Evolutionary conservation across 2,888 invertebrate species (phyloP), one percentile per base, ranked within the genome.

Genomic region (Agrypnus murinus): DNA sequence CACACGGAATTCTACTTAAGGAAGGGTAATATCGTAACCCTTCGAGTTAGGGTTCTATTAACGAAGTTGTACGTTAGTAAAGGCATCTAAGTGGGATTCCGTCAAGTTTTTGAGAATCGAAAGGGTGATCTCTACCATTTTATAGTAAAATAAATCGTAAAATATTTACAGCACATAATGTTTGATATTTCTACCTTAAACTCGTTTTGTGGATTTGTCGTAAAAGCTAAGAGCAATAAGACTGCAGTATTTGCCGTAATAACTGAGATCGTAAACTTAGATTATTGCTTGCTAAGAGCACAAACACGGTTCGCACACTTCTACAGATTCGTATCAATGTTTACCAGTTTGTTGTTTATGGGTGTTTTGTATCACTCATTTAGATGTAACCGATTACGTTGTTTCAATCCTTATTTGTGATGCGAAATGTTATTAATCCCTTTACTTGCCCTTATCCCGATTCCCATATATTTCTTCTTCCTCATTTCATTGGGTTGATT

Each of bases 241-340:
- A 63, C 12, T 46, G 46, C 15, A 62, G 34, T 62, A 62, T 62
- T 62, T 62, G 46, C 31, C 15, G 45, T 46, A 63, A 48, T 63
- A 60, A 63, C 63, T 36, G 46, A 48, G 48, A 63, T 63, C 63
- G 48, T 63, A 63, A 63, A 63, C 36, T 50, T 50, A 60, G 36
- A 63, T 63, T 63, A 63, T 63, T 63, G 48, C 48, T 63, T 48
- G 19, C 46, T 43, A 59, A 59, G 58, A 43, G 58, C 43, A 43
- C 38, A 12, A 59, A 40, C 43, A 40, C 43, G 43, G 40, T 43
- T 36, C 55, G 55, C 36, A 53, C 55, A 55, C 36, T 55, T 55
- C 55, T 55, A 36, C 34, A 55, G 55, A 55, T 55, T 55, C 55
- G 55, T 55, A 55, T 55, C 55, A 55, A 55, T 55, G 55, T 55